Evolutionary conservation across 1,140 invertebrate species (phyloP).

Genomic region (Tetragnatha versicolor): DNA sequence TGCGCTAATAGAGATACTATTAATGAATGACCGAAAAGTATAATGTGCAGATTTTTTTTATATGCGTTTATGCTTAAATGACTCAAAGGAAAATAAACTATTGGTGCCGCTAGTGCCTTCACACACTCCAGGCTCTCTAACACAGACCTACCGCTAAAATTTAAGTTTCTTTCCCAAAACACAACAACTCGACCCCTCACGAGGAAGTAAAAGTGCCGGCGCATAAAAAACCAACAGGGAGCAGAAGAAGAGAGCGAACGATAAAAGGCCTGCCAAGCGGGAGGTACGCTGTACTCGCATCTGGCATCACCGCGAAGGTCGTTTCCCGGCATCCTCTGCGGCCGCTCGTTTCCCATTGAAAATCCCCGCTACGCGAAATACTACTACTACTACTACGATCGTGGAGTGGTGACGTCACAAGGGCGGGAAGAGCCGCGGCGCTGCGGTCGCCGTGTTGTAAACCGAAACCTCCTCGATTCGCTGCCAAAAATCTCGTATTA

Average conservation of each 20-base stretch:
- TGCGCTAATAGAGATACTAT: too few relatives aligned
- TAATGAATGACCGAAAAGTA: too few relatives aligned
- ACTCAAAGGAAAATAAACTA: too few relatives aligned
- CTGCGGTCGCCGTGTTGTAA: slow-evolving; percentile 21
- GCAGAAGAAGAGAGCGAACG: not conserved
- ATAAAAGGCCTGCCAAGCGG: slow-evolving; percentile 6
- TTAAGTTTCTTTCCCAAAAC: too few relatives aligned
- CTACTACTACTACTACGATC: not conserved
- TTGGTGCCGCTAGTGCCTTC: too few relatives aligned
- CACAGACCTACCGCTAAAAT: too few relatives aligned
- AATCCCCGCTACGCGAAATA: not conserved
- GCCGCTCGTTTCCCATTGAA: slow-evolving; percentile 48
- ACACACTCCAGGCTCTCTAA: too few relatives aligned
- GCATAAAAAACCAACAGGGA: too few relatives aligned
- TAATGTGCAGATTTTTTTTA: too few relatives aligned
- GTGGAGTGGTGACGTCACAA: not conserved
- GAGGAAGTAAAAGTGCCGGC: too few relatives aligned
- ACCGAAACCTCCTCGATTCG: slow-evolving; percentile 19
- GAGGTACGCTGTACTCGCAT: slow-evolving; percentile 1
- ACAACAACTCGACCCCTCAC: too few relatives aligned
- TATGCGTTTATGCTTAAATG: too few relatives aligned
- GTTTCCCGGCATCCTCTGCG: slow-evolving; percentile 7
- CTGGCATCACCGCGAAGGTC: slow-evolving; percentile 15
- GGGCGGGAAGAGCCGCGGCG: slow-evolving; percentile 29
- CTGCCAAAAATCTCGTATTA: slow-evolving; percentile 17